Evolutionary conservation across 2,113 vertebrate species (phyloP).

Genomic region (Globicephala melas): DNA sequence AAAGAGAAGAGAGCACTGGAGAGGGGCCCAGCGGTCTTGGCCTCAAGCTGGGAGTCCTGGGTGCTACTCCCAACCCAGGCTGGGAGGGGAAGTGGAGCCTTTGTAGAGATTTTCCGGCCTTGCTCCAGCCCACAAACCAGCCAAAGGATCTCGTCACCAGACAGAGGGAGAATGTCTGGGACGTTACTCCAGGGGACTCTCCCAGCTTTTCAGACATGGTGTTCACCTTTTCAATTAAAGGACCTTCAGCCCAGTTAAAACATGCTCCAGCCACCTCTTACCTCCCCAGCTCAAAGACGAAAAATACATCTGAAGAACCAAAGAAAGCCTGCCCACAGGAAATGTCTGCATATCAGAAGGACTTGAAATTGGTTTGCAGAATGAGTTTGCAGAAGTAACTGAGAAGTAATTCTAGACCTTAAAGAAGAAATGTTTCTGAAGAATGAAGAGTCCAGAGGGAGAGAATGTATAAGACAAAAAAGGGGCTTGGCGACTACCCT

Average conservation of each 20-base stretch:
- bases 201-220: background rate
- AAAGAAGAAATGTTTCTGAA: background rate
- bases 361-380: background rate
- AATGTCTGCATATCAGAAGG: background rate
- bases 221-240: background rate
- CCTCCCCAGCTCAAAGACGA: background rate
- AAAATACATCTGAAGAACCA: background rate
- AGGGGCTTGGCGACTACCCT: background rate
- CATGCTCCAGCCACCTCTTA: background rate
- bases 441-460: background rate
- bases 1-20: background rate
- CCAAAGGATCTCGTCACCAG: background rate
- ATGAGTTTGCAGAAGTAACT: background rate
- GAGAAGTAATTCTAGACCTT: background rate
- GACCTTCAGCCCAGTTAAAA: background rate
- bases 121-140: background rate
- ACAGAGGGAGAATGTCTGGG: background rate
- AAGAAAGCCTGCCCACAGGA: background rate
- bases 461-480: background rate
- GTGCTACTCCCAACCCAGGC: background rate
- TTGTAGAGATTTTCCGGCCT: background rate
- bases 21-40: background rate
- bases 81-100: background rate
- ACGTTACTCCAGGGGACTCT: background rate
- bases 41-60: background rate